Base-by-base conservation (phyloP, 92 coral and sea anemone species). In the Hydrozoanthus gracilis region DNA sequence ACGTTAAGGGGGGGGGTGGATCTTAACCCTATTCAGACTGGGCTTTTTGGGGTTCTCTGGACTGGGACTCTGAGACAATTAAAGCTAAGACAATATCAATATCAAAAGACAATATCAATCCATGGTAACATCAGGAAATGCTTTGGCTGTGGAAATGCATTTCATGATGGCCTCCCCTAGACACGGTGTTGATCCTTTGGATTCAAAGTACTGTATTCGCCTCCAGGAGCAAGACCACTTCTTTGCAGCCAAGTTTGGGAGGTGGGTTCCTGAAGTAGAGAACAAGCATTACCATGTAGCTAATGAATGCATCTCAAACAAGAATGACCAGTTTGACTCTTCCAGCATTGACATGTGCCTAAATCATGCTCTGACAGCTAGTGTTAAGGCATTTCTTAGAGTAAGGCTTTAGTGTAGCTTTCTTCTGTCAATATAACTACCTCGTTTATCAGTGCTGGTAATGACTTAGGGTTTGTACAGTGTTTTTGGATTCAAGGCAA, bases 61-160 rank as follows among this genome's bases (percentile, higher is more conserved):
- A n/a, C n/a, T n/a, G n/a, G n/a, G n/a, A n/a, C n/a, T n/a, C n/a
- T n/a, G n/a, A n/a, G n/a, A n/a, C n/a, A n/a, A n/a, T n/a, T n/a
- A n/a, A n/a, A n/a, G n/a, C n/a, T n/a, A n/a, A n/a, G n/a, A n/a
- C n/a, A n/a, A n/a, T n/a, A n/a, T n/a, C n/a, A n/a, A n/a, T n/a
- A n/a, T n/a, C n/a, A n/a, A n/a, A n/a, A n/a, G n/a, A n/a, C n/a
- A n/a, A n/a, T n/a, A 13, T 77, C 66, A 77, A 88, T 88, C 4
- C 84, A 83, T 16, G 91, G 91, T n/a, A 83, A 88, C 83, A 88
- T 83, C 52, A 76, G 84, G 2, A 83, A 88, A 76, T 88, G 89
- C 58, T 58, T 74, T 69, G 89, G 86, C 35, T 89, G 92, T 78
- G 88, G 92, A 77, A 49, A 76, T 8, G 73, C 79, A 51, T 82